Conservation (phyloP, 2,797 vertebrate genomes). For the Leptoclinus maculatus region DNA sequence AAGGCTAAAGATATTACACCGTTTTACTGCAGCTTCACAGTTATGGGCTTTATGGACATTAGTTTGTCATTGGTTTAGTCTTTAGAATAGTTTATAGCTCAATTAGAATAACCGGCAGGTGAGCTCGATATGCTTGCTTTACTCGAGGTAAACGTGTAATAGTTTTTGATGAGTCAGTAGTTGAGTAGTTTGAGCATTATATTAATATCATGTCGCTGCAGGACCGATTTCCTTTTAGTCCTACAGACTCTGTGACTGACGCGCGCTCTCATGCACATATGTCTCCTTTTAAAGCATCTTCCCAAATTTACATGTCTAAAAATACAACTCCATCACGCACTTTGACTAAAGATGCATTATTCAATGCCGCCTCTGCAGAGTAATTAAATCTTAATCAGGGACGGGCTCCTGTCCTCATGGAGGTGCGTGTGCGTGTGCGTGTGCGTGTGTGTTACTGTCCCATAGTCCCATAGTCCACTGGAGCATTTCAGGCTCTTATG, state of each 20-base stretch:
- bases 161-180: conserved; percentile 20
- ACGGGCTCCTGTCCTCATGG: conserved; percentile 58
- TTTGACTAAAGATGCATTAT: conserved; percentile 81
- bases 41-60: background rate
- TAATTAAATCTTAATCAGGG: conserved; percentile 85
- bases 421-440: conserved; percentile 28
- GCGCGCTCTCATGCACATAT: conserved; percentile 40
- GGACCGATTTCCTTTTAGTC: background rate
- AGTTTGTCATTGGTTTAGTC: background rate
- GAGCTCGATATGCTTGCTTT: conserved; percentile 11
- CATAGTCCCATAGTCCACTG: conserved; percentile 6
- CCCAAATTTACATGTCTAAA: conserved; percentile 77
- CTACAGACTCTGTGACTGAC: conserved; percentile 24
- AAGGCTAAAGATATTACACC: background rate
- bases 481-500: conserved; percentile 13
- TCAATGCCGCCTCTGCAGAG: conserved; percentile 74
- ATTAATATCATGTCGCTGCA: background rate
- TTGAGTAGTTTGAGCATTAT: conserved; percentile 15
- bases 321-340: conserved; percentile 73
- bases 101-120: background rate
- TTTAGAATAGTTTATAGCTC: background rate
- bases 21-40: background rate
- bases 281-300: conserved; percentile 51
- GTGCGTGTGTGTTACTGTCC: conserved; percentile 20
- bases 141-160: background rate